A percentile compares a stretch with the other conserved stretches of the same genome.
Conservation (phyloP, 2,888 invertebrate species). For the Chrysolina americana region DNA sequence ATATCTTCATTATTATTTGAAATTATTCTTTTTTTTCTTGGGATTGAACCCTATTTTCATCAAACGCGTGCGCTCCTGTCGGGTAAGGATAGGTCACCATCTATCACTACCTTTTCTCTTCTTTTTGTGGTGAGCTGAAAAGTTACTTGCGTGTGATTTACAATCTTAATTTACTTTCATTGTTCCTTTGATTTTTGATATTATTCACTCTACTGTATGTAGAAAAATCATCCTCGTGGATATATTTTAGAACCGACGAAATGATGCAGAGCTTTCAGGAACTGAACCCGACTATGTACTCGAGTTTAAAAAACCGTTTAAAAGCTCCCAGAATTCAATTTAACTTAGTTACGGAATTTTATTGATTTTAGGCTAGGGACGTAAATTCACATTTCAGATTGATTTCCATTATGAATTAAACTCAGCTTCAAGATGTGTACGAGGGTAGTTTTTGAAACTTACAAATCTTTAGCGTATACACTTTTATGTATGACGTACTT, state of each 20-base stretch:
- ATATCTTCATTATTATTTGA: too few relatives aligned
- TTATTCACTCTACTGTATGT: not conserved
- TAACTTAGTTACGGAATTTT: conserved; percentile 36
- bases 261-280: conserved; percentile 26
- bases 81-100: too few relatives aligned
- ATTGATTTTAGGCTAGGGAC: conserved; percentile 28
- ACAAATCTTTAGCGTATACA: too few relatives aligned
- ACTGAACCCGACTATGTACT: conserved; percentile 33
- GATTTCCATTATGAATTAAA: not conserved
- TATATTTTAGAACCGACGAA: not conserved
- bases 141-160: too few relatives aligned
- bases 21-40: too few relatives aligned
- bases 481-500: too few relatives aligned
- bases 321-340: conserved; percentile 41
- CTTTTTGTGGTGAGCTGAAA: too few relatives aligned
- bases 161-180: too few relatives aligned
- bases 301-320: conserved; percentile 33
- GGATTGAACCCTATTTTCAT: too few relatives aligned
- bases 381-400: not conserved
- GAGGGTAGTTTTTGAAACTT: not conserved
- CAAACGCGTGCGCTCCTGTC: too few relatives aligned
- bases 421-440: not conserved
- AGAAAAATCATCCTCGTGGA: not conserved
- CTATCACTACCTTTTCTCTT: too few relatives aligned
- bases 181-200: not conserved